A percentile compares a stretch with the other conserved stretches of the same genome.
These are phyloP conservation scores for Platichthys flesus DNA, from an alignment of 2,113 vertebrate species.

Conservation along the genomic window DNA sequence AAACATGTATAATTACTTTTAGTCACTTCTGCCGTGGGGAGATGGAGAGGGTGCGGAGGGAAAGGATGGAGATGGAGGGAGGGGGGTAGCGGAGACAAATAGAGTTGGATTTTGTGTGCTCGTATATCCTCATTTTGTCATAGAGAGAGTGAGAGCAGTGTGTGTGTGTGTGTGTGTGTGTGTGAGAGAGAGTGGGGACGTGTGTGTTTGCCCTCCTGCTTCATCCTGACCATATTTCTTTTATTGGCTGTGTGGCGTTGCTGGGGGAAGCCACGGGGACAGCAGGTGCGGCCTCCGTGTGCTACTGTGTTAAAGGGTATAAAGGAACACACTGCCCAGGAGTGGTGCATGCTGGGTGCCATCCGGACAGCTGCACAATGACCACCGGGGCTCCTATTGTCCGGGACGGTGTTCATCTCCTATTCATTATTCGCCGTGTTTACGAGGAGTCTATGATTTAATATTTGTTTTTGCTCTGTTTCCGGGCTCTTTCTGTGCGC, in stretches of 20 bases:
- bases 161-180: slow-evolving; percentile 28
- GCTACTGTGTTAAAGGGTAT: slow-evolving; percentile 34
- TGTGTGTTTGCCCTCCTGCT: slow-evolving; percentile 61
- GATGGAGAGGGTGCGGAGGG: slow-evolving; percentile 62
- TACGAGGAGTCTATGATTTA: slow-evolving; percentile 50
- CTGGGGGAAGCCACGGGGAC: slow-evolving; percentile 54
- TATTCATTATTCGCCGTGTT: slow-evolving; percentile 66
- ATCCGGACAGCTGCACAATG: slow-evolving; percentile 62
- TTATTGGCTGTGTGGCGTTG: slow-evolving; percentile 64
- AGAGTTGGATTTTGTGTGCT: slow-evolving; percentile 68
- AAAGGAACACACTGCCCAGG: slow-evolving; percentile 55
- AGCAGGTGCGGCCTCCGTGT: slow-evolving; percentile 58
- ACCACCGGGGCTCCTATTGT: slow-evolving; percentile 61
- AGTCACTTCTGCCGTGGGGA: slow-evolving; percentile 73
- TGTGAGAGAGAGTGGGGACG: slow-evolving; percentile 7
- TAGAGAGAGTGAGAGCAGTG: slow-evolving; percentile 33
- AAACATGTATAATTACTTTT: slow-evolving; percentile 85
- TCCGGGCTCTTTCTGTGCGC: slow-evolving; percentile 18
- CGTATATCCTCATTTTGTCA: slow-evolving; percentile 66
- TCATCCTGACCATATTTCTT: slow-evolving; percentile 71
- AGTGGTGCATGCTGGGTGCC: slow-evolving; percentile 70
- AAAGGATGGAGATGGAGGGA: slow-evolving; percentile 48
- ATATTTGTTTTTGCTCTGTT: slow-evolving; percentile 26
- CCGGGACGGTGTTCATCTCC: slow-evolving; percentile 50
- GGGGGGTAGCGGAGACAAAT: slow-evolving; percentile 56